These are phyloP conservation scores for Tachina fera DNA, from an alignment of 2,888 invertebrate genomes.

Conservation along the genomic window DNA sequence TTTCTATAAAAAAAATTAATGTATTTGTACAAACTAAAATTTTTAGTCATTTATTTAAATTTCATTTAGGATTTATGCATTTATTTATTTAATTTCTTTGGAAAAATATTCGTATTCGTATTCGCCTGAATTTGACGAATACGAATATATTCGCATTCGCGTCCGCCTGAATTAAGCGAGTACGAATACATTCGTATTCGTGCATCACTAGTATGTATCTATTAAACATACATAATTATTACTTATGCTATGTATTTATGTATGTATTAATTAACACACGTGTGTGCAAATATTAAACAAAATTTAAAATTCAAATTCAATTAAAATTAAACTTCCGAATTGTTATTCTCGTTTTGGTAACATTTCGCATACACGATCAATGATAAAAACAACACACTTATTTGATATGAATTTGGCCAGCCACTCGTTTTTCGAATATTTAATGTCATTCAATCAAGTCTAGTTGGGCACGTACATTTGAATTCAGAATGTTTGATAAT, in stretches of 20 bases:
- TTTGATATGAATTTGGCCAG: neutral
- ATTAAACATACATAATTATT: neutral
- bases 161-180: too few species aligned
- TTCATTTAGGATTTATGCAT: too few species aligned
- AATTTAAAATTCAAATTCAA: neutral
- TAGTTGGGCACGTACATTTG: constrained; percentile 17
- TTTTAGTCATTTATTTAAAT: too few species aligned
- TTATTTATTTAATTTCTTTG: too few species aligned
- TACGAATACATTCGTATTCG: too few species aligned
- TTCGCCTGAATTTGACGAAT: too few species aligned
- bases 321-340: constrained; percentile 46
- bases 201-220: too few species aligned
- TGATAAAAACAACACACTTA: constrained; percentile 10
- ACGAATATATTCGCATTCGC: too few species aligned
- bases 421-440: neutral
- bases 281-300: neutral
- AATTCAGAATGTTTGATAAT: neutral
- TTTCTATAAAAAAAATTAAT: too few species aligned
- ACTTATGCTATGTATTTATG: too few species aligned
- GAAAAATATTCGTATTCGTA: too few species aligned
- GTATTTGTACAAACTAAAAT: too few species aligned
- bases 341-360: constrained; percentile 11
- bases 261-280: neutral
- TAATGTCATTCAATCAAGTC: neutral
- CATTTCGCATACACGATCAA: neutral